Evolutionary conservation across 2,888 invertebrate genomes (phyloP).

Genomic region (Dorcus hopei): DNA sequence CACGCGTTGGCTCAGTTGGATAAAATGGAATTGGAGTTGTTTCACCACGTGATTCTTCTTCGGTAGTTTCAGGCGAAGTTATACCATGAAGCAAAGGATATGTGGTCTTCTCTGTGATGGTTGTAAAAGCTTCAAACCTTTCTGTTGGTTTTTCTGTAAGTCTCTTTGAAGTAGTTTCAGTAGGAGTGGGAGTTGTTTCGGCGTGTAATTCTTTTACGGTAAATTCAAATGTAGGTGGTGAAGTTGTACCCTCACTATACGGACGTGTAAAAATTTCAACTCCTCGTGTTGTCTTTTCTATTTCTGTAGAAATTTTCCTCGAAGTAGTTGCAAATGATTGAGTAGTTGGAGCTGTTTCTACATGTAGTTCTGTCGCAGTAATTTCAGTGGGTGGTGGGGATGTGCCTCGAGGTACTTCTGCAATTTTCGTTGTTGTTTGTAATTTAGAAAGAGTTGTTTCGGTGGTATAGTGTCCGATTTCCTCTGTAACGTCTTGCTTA

Average conservation of each 20-base stretch:
- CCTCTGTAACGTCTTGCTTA: too few relatives aligned
- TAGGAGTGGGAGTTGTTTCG: not conserved
- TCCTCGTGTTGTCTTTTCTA: slow-evolving; percentile 14
- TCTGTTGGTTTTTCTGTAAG: not conserved
- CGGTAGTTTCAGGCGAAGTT: too few relatives aligned
- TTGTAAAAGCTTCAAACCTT: not conserved
- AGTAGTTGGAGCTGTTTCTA: not conserved
- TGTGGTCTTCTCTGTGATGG: not conserved
- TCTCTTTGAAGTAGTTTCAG: not conserved
- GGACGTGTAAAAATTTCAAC: slow-evolving; percentile 10
- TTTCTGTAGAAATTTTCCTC: slow-evolving; percentile 11
- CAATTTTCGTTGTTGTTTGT: too few relatives aligned
- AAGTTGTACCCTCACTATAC: too few relatives aligned
- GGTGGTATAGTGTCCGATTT: too few relatives aligned
- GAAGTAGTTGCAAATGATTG: slow-evolving; percentile 1
- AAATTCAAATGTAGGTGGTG: too few relatives aligned
- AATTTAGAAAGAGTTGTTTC: too few relatives aligned
- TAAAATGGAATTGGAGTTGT: not conserved
- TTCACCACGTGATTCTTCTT: too few relatives aligned
- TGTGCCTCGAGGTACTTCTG: too few relatives aligned
- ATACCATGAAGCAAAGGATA: not conserved
- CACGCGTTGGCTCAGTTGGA: slow-evolving; percentile 9
- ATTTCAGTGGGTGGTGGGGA: too few relatives aligned
- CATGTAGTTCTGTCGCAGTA: too few relatives aligned
- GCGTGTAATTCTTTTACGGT: too few relatives aligned